Conservation (phyloP, 2,888 invertebrate genomes). For the Ophioninae sp. region DNA sequence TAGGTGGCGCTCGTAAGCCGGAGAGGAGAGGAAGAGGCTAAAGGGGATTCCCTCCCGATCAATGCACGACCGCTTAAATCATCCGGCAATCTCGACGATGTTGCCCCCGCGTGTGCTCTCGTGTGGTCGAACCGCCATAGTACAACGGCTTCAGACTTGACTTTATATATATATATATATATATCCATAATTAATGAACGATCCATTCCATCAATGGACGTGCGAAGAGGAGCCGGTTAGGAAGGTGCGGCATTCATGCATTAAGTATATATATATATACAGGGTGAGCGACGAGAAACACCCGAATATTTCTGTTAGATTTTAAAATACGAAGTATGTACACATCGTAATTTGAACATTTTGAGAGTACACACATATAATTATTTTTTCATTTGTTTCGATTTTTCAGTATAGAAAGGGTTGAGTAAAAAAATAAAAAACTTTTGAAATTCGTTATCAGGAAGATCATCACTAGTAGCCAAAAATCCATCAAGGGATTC, state of each 20-base stretch:
- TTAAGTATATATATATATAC: constrained; percentile 8
- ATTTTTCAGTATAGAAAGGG: no score
- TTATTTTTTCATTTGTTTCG: no score
- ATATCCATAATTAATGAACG: constrained; percentile 72
- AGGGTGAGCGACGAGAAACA: background rate
- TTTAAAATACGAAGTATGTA: no score
- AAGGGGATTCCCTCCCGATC: constrained; percentile 51
- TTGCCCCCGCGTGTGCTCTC: constrained; percentile 49
- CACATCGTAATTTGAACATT: no score
- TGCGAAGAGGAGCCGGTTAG: constrained; percentile 60
- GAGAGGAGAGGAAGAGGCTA: constrained; percentile 11
- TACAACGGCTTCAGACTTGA: constrained; percentile 42
- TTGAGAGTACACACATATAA: no score
- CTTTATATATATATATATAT: constrained; percentile 56
- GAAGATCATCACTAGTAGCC: no score
- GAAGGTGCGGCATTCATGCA: constrained; percentile 56
- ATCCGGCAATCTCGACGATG: constrained; percentile 55
- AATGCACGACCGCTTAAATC: constrained; percentile 64
- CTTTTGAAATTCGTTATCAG: no score
- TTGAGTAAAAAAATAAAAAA: no score
- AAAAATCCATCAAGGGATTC: no score
- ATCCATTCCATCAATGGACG: constrained; percentile 66
- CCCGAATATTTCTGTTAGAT: no score
- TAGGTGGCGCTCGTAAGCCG: constrained; percentile 13
- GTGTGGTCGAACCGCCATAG: constrained; percentile 36